Evolutionary conservation across 2,797 vertebrate genomes (phyloP).

Genomic region (Acrocephalus scirpaceus): DNA sequence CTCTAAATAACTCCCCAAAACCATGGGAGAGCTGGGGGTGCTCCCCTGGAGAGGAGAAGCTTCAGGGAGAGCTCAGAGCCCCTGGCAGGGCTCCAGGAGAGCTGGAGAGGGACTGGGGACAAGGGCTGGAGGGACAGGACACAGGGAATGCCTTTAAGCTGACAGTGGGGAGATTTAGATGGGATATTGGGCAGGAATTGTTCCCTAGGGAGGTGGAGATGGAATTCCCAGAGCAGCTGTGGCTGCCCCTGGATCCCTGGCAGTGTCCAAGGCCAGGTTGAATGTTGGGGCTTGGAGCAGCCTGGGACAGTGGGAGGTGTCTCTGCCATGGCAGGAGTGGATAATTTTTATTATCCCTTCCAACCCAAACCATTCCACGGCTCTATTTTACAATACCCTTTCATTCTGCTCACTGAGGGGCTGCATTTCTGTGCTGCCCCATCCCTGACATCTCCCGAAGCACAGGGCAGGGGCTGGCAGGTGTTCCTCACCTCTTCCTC

Average conservation of each 20-base stretch:
- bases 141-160: too few relatives aligned
- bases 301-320: not conserved
- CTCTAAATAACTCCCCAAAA: too few relatives aligned
- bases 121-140: not conserved
- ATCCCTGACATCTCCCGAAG: not conserved
- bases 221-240: not conserved
- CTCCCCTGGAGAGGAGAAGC: too few relatives aligned
- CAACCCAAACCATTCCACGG: too few relatives aligned
- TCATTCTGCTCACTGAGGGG: not conserved
- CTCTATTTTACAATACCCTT: accelerated
- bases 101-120: too few relatives aligned
- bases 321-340: not conserved
- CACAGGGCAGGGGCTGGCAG: not conserved
- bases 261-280: not conserved
- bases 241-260: not conserved
- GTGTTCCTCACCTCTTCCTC: accelerated
- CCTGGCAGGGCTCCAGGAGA: too few relatives aligned
- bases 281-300: accelerated
- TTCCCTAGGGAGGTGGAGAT: too few relatives aligned
- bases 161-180: too few relatives aligned
- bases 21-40: too few relatives aligned
- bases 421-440: not conserved
- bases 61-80: too few relatives aligned
- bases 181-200: too few relatives aligned
- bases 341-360: accelerated